Conservation (phyloP, 2,888 invertebrate species). For the Netelia virgata region DNA sequence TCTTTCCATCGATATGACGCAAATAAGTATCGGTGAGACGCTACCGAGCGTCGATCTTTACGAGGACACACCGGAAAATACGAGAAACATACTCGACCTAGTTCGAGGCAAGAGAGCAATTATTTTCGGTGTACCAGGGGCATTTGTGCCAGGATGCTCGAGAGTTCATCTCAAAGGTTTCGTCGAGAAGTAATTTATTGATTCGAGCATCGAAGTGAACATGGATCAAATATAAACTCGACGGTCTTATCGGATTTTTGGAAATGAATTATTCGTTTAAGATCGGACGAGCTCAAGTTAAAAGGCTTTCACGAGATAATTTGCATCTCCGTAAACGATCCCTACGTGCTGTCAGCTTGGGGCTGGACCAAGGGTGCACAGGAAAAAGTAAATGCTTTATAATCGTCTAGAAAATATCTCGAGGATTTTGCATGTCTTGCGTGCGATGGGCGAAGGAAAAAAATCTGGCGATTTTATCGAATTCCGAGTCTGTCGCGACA, state of each 20-base stretch:
- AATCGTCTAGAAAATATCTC: too few species aligned
- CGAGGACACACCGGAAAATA: conserved; percentile 84
- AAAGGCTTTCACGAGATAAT: conserved; percentile 85
- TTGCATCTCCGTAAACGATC: conserved; percentile 86
- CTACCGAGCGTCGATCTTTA: conserved; percentile 85
- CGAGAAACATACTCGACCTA: conserved; percentile 83
- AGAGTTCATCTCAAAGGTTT: conserved; percentile 86
- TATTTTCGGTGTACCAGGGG: conserved; percentile 86
- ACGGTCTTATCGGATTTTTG: not conserved
- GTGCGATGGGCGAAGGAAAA: not conserved
- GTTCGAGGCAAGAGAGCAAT: conserved; percentile 84
- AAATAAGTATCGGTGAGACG: conserved; percentile 84
- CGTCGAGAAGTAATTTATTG: conserved; percentile 78
- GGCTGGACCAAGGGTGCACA: conserved; percentile 81
- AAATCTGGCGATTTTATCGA: conserved; percentile 1
- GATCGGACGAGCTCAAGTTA: conserved; percentile 81
- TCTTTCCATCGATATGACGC: conserved; percentile 46
- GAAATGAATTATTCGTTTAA: conserved; percentile 32
- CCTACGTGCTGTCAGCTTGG: conserved; percentile 86
- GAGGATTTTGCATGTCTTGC: too few species aligned
- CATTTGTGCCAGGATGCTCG: conserved; percentile 86
- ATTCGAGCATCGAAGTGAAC: not conserved
- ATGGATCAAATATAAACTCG: not conserved
- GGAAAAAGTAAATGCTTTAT: conserved; percentile 81
- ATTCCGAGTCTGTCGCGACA: not conserved